Base-by-base conservation (phyloP, 2,113 vertebrate species). In the Glaucomys volans region DNA sequence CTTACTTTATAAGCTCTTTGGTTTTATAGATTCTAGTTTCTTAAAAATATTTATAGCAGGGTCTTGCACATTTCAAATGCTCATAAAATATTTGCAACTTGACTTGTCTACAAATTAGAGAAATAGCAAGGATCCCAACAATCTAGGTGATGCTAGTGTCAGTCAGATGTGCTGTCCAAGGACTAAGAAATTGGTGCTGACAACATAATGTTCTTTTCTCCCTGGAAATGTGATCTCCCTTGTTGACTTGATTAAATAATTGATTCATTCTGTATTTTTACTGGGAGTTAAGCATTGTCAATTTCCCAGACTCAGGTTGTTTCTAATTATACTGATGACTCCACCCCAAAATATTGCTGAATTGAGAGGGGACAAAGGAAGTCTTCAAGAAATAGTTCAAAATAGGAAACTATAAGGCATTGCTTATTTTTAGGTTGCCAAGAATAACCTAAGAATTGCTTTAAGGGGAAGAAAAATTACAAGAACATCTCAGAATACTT, bases 361-460 rank as follows among this genome's bases (percentile, higher is more conserved):
- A 77, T 62, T 62, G 59, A 76, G 59, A 76, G 37, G 30, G 50
- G 64, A 83, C 42, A 76, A 89, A 94, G 71, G 76, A 95, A 82
- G 72, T 42, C 66, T 87, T 92, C 44, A 90, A 54, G 67, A 77
- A 44, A 32, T 62, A 88, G 37, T 88, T 88, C 84, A 95, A 71
- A 88, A 76, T 93, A 90, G 47, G 77, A 18, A 83, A 66, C n/a
- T 74, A 1, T 26, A 64, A 79, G 62, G 24, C 62, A 74, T 87
- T 79, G 64, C 32, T 97, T 83, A 71, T 87, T 94, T 87, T 91
- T 90, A n/a, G 72, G 10, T 92, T 76, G 66, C 80, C 80, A 97
- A 95, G 69, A 95, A 95, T 85, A 94, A 96, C 88, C 42, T 32
- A 64, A 84, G 52, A 93, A 81, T 93, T 28, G 2, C 59, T 90